Evolutionary conservation across 1,140 invertebrate genomes (phyloP).

Genomic region (Heliothis subflexa): DNA sequence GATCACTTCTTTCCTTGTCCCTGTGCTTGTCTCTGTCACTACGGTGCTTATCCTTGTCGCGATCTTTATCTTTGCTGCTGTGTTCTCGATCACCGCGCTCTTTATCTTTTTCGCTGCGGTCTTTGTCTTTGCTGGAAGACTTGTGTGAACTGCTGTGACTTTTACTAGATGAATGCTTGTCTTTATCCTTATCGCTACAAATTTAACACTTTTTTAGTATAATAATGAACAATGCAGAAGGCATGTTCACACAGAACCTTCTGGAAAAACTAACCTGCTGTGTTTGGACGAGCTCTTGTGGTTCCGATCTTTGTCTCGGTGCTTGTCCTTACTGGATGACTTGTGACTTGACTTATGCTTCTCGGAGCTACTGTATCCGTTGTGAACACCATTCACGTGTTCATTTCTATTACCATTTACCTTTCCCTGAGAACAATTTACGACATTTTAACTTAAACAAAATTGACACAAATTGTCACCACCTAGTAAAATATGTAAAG

Average conservation of each 20-base stretch:
- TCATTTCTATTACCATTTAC: conserved; percentile 84
- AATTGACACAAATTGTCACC: conserved; percentile 32
- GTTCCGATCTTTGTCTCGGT: conserved; percentile 88
- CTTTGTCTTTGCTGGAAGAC: conserved; percentile 88
- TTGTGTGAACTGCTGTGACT: conserved; percentile 88
- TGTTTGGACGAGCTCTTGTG: conserved; percentile 86
- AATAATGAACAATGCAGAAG: conserved; percentile 22
- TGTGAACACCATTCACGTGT: conserved; percentile 90
- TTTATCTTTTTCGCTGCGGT: conserved; percentile 73
- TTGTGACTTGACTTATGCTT: conserved; percentile 89
- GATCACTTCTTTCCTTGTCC: conserved; percentile 42
- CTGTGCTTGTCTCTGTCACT: conserved; percentile 67
- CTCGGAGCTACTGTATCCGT: conserved; percentile 88
- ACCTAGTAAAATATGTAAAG: neutral
- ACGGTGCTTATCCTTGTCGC: conserved; percentile 81
- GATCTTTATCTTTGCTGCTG: conserved; percentile 81
- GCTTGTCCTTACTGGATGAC: conserved; percentile 90
- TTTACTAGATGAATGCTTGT: conserved; percentile 86
- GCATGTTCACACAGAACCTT: conserved; percentile 64
- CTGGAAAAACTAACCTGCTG: conserved; percentile 81
- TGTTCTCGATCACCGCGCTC: conserved; percentile 82
- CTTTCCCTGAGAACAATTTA: conserved; percentile 75
- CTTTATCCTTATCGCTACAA: conserved; percentile 84
- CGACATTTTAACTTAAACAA: conserved; percentile 11
- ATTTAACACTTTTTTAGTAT: conserved; percentile 18